These are phyloP conservation scores for Galagoides demidoff DNA, from an alignment of 2,797 vertebrate species.

Conservation along the genomic window DNA sequence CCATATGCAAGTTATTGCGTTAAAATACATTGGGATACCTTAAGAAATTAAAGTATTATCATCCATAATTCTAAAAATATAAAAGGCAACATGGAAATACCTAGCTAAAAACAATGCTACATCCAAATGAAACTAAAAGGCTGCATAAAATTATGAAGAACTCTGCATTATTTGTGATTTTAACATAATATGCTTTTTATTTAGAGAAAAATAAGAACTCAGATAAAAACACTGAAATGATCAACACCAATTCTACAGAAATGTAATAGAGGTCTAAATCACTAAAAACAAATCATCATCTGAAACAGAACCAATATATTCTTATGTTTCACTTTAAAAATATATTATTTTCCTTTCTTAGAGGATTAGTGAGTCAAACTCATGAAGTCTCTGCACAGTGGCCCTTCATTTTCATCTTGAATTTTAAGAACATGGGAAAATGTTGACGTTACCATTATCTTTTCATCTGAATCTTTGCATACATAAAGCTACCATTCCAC, in stretches of 20 bases:
- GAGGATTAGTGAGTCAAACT: not conserved
- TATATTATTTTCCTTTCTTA: slow-evolving; percentile 1
- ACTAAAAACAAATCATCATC: slow-evolving; percentile 50
- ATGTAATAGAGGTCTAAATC: slow-evolving; percentile 32
- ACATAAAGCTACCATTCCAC: not conserved
- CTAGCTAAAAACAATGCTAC: slow-evolving; percentile 44
- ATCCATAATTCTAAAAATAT: slow-evolving; percentile 46
- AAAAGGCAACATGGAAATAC: slow-evolving; percentile 1
- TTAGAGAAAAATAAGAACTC: slow-evolving; percentile 36
- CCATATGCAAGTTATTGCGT: not conserved
- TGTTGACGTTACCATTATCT: not conserved
- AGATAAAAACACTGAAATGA: not conserved
- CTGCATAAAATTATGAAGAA: not conserved
- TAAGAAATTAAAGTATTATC: slow-evolving; percentile 51
- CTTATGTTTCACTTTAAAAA: not conserved
- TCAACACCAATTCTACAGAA: not conserved
- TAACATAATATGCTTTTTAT: slow-evolving; percentile 24
- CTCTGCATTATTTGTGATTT: slow-evolving; percentile 26
- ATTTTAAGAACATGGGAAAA: slow-evolving; percentile 45
- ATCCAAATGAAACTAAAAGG: slow-evolving; percentile 32
- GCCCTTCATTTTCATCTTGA: slow-evolving; percentile 30
- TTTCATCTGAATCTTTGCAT: slow-evolving; percentile 27
- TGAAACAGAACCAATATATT: not conserved
- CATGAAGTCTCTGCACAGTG: not conserved
- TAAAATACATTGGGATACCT: slow-evolving; percentile 43